Percentiles rank a stretch among this genome's conserved stretches.
Evolutionary conservation across 2,888 invertebrate genomes (phyloP).

Genomic region (Acrocyrtus sp.): DNA sequence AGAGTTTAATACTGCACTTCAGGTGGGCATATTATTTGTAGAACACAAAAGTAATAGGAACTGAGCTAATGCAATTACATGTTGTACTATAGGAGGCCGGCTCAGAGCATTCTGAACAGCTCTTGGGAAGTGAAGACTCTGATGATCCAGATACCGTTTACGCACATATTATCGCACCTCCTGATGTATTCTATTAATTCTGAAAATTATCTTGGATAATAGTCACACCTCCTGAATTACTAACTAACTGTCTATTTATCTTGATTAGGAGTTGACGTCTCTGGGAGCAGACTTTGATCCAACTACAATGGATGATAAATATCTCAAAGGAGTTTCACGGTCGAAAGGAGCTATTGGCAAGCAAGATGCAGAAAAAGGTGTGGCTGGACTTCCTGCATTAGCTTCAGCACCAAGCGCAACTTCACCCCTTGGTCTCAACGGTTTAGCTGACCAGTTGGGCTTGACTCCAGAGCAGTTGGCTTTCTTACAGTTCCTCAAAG

Average conservation of each 20-base stretch:
- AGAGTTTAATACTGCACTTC: constrained; percentile 87
- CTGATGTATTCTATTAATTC: constrained; percentile 55
- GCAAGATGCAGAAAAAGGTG: constrained; percentile 6
- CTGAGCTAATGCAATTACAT: too few relatives aligned
- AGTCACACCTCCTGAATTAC: too few relatives aligned
- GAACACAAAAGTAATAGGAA: neutral
- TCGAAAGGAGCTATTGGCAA: constrained; percentile 31
- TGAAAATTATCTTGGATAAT: neutral
- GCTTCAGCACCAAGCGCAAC: neutral
- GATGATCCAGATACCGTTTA: constrained; percentile 81
- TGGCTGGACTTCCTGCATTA: neutral
- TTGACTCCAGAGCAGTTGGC: constrained; percentile 63
- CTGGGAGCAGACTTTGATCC: constrained; percentile 79
- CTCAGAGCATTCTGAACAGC: constrained; percentile 79
- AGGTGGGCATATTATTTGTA: constrained; percentile 75
- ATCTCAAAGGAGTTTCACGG: constrained; percentile 59
- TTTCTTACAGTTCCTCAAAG: constrained; percentile 61
- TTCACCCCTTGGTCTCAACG: constrained; percentile 40
- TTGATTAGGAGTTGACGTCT: constrained; percentile 74
- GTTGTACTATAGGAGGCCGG: constrained; percentile 86
- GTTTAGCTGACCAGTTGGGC: constrained; percentile 51
- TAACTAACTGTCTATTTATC: neutral
- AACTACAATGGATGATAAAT: constrained; percentile 74
- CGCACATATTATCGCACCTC: constrained; percentile 62
- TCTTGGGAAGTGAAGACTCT: constrained; percentile 74